Evolutionary conservation across 1,140 invertebrate species (phyloP).

Genomic region (Drosophila baimaii): DNA sequence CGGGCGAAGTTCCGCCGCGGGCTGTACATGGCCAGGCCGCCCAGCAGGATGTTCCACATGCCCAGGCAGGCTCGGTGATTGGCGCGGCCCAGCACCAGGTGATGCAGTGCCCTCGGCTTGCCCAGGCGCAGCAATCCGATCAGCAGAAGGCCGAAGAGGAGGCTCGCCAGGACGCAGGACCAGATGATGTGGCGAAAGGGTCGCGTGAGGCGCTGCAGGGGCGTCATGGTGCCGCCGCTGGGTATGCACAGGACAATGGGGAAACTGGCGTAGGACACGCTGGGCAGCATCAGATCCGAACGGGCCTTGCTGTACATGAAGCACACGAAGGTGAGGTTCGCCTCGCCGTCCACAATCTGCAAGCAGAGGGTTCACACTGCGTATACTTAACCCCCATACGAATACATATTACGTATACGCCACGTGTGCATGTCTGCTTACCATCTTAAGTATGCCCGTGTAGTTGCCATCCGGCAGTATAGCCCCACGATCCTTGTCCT

Average conservation of each 20-base stretch:
- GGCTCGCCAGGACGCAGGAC: conserved; percentile 53
- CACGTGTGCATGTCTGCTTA: neutral
- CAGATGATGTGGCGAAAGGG: conserved; percentile 67
- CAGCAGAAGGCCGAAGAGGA: conserved; percentile 40
- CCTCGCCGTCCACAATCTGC: conserved; percentile 65
- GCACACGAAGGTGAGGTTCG: conserved; percentile 68
- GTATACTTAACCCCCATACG: neutral
- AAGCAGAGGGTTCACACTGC: neutral
- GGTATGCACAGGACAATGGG: conserved; percentile 65
- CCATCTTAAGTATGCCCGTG: conserved; percentile 70
- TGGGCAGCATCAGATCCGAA: conserved; percentile 58
- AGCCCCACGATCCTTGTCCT: conserved; percentile 55
- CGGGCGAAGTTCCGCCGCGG: conserved; percentile 71
- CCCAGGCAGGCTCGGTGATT: conserved; percentile 61
- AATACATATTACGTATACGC: conserved; percentile 16
- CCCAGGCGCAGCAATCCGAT: conserved; percentile 40
- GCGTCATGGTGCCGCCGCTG: conserved; percentile 45
- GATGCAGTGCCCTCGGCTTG: neutral
- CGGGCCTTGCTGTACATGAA: conserved; percentile 68
- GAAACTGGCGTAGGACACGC: conserved; percentile 61
- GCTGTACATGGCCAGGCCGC: conserved; percentile 25
- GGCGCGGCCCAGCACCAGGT: conserved; percentile 57
- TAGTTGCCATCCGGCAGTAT: conserved; percentile 62
- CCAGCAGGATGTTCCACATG: conserved; percentile 61
- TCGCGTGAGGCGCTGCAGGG: conserved; percentile 61